phyloP scores from a whole-genome alignment of 1,140 invertebrate genomes.

The Theocolax elegans region DNA sequence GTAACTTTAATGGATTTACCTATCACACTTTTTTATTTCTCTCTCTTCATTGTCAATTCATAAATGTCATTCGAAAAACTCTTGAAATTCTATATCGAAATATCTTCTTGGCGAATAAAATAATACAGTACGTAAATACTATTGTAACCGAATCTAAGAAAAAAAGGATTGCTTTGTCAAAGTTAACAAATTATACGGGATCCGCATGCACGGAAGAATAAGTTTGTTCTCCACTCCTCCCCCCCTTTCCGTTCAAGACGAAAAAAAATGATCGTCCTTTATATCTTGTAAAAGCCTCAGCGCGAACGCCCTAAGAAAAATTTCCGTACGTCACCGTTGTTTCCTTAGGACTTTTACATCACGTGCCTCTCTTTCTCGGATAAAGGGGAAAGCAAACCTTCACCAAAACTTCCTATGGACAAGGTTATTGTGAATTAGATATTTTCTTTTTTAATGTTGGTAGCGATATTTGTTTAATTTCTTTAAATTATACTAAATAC shows the following conservation, averaged over 20 bases:
- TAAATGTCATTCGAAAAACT: background rate
- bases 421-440: too few species aligned
- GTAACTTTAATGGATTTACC: too few species aligned
- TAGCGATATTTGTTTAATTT: too few species aligned
- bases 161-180: slow-evolving; percentile 31
- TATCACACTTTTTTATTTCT: background rate
- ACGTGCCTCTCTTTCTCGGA: too few species aligned
- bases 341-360: slow-evolving; percentile 20
- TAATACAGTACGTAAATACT: slow-evolving; percentile 3
- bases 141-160: background rate
- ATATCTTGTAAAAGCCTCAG: slow-evolving; percentile 29
- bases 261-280: slow-evolving; percentile 35
- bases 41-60: background rate
- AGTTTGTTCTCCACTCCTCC: background rate
- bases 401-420: too few species aligned
- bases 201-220: background rate
- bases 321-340: slow-evolving; percentile 25
- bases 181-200: slow-evolving; percentile 17
- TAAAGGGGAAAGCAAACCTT: too few species aligned
- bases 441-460: too few species aligned
- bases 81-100: background rate
- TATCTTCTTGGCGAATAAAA: too few species aligned
- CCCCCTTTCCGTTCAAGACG: background rate
- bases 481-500: too few species aligned
- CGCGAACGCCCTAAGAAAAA: slow-evolving; percentile 15